phyloP scores from a whole-genome alignment of 1,140 invertebrate species.

The Drosophila elegans region DNA sequence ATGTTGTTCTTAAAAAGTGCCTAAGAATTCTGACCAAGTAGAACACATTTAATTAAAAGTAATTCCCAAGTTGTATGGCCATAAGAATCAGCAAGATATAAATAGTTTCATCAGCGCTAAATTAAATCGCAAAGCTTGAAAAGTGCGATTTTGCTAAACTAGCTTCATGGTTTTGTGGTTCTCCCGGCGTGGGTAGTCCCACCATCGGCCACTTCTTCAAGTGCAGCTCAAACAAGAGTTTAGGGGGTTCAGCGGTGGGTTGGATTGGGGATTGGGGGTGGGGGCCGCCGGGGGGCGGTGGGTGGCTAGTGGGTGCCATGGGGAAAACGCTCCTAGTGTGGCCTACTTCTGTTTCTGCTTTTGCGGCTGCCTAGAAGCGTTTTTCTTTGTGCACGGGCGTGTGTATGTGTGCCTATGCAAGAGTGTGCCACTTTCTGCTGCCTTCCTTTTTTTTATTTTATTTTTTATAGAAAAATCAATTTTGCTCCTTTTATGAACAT shows the following conservation, averaged over 20 bases:
- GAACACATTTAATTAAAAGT: not conserved
- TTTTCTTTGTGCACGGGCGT: conserved; percentile 23
- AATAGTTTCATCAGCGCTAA: not conserved
- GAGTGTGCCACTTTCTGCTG: conserved; percentile 63
- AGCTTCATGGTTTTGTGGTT: conserved; percentile 23
- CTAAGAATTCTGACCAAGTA: not conserved
- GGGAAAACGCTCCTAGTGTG: conserved; percentile 58
- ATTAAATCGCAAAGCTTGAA: conserved; percentile 16
- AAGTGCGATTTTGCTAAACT: conserved; percentile 29
- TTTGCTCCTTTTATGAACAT: conserved; percentile 53
- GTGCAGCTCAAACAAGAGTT: conserved; percentile 46
- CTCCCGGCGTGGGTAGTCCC: conserved; percentile 34
- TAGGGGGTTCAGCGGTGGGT: conserved; percentile 18
- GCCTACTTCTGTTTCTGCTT: conserved; percentile 70
- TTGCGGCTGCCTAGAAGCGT: conserved; percentile 61
- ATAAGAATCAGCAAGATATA: not conserved
- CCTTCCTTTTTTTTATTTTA: conserved; percentile 45
- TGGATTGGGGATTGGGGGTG: not conserved
- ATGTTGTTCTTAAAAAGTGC: no score
- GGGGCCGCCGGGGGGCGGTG: not conserved
- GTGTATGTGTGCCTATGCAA: conserved; percentile 25
- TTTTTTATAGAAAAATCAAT: conserved; percentile 69
- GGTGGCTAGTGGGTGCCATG: conserved; percentile 20
- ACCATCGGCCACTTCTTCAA: conserved; percentile 47
- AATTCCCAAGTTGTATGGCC: not conserved